Percentiles rank a stretch among this genome's conserved stretches.
These are phyloP conservation scores for Lutraria rhynchaena DNA, from an alignment of 1,140 invertebrate genomes.

Conservation along the genomic window DNA sequence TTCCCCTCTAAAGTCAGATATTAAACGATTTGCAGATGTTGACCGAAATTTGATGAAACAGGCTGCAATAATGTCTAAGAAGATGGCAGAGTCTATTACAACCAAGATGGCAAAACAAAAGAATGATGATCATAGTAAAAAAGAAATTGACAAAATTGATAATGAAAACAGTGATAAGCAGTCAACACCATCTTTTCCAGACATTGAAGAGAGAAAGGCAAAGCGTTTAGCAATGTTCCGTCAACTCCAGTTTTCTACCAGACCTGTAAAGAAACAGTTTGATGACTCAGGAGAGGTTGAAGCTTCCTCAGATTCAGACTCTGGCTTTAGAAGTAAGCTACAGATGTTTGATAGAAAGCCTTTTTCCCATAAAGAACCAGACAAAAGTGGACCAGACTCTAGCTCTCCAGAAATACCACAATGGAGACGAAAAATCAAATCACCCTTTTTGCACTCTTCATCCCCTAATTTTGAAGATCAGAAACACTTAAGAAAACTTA, in stretches of 20 bases:
- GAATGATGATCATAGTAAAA: background rate
- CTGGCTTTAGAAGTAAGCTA: constrained; percentile 45
- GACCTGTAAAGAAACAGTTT: constrained; percentile 39
- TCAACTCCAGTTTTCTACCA: constrained; percentile 50
- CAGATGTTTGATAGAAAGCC: constrained; percentile 48
- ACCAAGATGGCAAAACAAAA: constrained; percentile 30
- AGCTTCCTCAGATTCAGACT: constrained; percentile 1
- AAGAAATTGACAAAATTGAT: constrained; percentile 1
- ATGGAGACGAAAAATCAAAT: constrained; percentile 17
- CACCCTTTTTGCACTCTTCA: constrained; percentile 20
- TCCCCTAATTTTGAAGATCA: constrained; percentile 36
- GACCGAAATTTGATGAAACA: constrained; percentile 47
- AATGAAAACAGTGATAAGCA: background rate
- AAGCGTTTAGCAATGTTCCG: constrained; percentile 33
- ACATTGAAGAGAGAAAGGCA: constrained; percentile 32
- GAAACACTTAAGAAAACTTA: constrained; percentile 46
- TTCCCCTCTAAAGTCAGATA: background rate
- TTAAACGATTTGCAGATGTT: constrained; percentile 24
- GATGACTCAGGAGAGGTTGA: constrained; percentile 5
- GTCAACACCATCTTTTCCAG: background rate
- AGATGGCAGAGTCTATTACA: constrained; percentile 41
- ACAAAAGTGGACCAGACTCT: background rate
- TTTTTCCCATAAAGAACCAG: constrained; percentile 8
- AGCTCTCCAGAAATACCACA: background rate
- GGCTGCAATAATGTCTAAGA: constrained; percentile 53